Evolutionary conservation across 2,797 vertebrate species (phyloP), one percentile per base, ranked within the genome.

Genomic region (Cuniculus paca): DNA sequence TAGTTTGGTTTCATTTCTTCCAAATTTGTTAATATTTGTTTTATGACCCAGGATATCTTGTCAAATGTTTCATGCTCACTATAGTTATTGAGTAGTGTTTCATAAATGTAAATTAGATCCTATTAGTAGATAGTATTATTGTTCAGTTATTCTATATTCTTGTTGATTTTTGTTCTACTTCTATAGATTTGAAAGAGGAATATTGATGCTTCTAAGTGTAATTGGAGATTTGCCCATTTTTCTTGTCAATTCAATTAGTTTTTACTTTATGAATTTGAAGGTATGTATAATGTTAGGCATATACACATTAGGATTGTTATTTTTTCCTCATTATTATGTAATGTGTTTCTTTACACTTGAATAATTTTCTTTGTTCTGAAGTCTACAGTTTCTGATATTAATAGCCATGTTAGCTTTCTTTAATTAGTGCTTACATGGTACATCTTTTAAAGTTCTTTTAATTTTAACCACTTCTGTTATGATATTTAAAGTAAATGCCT

Each of bases 1-100:
- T 83, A 48, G 45, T 82, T 93, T 95, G 74, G 7, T 83, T 79
- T 94, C 45, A 77, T 28, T 85, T 45, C 61, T 84, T 70, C 34
- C 56, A 70, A 50, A 45, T 60, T 39, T 84, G 31, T 36, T 90
- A 70, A 94, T 6, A 17, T 83, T 94, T 81, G 61, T 54, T 94
- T 78, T 90, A 45, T 85, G 52, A 85, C 42, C n/a, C 63, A 90
- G n/a, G 63, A 52, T 85, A 16, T 42, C n/a, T 79, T 90, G 56
- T 19, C 24, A 78, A 85, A 10, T 54, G 17, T 63, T 85, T 14
- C 26, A 17, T 90, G 72, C 20, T 87, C 11, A n/a, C 28, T 85
- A 39, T n/a, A 39, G 17, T 83, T n/a, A 28, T 11, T 48, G 13
- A 13, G 45, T 88, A 74, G n/a, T 48, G 9, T 77, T 63, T 65